phyloP scores from a whole-genome alignment of 2,888 invertebrate genomes.

The Chloroclystis v-ata region DNA sequence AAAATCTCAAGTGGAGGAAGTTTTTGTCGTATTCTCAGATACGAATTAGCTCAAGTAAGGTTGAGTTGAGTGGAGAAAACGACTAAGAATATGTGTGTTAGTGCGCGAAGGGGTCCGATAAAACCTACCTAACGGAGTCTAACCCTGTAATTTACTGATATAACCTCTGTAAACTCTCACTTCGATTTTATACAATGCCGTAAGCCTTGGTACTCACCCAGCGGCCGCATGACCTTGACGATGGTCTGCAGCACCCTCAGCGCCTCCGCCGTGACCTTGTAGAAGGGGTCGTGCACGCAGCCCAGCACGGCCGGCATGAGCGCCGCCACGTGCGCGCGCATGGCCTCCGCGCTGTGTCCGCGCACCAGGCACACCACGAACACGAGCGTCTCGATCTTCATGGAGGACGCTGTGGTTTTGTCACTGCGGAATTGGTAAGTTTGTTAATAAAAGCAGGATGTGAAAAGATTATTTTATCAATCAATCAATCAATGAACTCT shows the following conservation, averaged over 20 bases:
- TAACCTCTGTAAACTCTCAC: too few relatives aligned
- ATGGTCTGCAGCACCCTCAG: conserved; percentile 94
- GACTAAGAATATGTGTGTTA: too few relatives aligned
- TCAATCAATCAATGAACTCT: too few relatives aligned
- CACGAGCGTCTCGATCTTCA: conserved; percentile 97
- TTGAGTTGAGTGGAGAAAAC: too few relatives aligned
- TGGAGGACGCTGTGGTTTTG: conserved; percentile 96
- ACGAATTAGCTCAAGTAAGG: too few relatives aligned
- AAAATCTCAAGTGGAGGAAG: too few relatives aligned
- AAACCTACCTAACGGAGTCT: too few relatives aligned
- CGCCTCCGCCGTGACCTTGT: conserved; percentile 99
- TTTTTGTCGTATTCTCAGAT: too few relatives aligned
- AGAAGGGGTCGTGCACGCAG: conserved; percentile 96
- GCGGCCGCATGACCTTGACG: conserved; percentile 94
- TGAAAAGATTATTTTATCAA: too few relatives aligned
- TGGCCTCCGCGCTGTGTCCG: conserved; percentile 86
- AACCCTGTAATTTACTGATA: too few relatives aligned
- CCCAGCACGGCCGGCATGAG: conserved; percentile 91
- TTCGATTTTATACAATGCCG: too few relatives aligned
- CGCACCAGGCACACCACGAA: conserved; percentile 92
- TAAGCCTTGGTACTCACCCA: conserved; percentile 77
- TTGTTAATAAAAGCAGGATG: background rate
- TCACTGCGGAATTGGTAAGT: conserved; percentile 67
- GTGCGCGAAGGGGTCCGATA: too few relatives aligned
- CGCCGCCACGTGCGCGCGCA: conserved; percentile 87